Evolutionary conservation across 30 jellyfish, hydroid and myxozoan species (phyloP).

Genomic region (Morbakka virulenta): DNA sequence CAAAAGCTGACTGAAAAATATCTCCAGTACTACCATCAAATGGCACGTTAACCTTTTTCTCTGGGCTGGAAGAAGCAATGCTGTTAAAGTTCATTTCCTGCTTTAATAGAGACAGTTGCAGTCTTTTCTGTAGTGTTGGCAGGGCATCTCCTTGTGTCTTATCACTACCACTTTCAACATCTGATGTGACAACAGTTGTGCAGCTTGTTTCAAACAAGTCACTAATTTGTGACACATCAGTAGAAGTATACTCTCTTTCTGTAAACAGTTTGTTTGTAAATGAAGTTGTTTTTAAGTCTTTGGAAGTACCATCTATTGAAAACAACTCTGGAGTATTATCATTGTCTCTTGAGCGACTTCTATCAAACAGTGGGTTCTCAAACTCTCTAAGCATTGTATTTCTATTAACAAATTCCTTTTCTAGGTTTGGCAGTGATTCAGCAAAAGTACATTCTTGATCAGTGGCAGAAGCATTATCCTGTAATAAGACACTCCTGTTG

Average conservation of each 20-base stretch:
- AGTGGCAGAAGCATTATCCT: neutral
- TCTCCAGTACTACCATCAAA: constrained; percentile 9
- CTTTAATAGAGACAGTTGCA: neutral
- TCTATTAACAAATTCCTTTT: neutral
- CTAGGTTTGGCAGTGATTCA: neutral
- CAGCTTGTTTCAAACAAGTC: neutral
- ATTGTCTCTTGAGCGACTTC: neutral
- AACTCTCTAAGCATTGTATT: too few species aligned
- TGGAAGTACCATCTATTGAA: neutral
- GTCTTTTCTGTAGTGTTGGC: neutral
- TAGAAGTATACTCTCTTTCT: neutral
- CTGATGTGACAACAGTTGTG: neutral
- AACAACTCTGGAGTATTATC: neutral
- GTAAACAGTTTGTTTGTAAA: neutral
- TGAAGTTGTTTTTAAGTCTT: neutral
- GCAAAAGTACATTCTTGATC: neutral
- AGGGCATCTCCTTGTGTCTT: neutral
- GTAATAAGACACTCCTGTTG: too few species aligned
- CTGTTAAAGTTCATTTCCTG: too few species aligned
- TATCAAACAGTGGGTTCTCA: neutral
- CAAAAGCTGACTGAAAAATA: constrained; percentile 62
- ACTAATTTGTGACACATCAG: neutral
- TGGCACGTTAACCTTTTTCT: neutral
- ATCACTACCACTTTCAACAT: neutral
- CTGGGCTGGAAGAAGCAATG: too few species aligned